Evolutionary conservation across 2,113 vertebrate species (phyloP).

Genomic region (Callospermophilus lateralis): DNA sequence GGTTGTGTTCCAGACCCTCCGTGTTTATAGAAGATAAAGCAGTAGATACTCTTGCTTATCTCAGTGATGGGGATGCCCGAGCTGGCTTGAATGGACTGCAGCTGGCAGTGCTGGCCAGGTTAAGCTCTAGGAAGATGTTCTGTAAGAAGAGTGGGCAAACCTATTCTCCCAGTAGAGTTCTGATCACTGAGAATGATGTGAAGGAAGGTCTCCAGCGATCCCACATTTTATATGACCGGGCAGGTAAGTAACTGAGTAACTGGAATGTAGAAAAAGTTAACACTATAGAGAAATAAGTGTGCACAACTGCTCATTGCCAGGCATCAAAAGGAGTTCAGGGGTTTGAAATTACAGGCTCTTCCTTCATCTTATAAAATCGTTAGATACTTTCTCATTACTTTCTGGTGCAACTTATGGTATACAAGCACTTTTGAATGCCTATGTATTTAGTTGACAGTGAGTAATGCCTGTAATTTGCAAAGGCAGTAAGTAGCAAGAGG

Average conservation of each 20-base stretch:
- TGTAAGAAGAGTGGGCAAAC: constrained; percentile 47
- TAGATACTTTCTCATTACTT: neutral
- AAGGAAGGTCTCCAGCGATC: constrained; percentile 98
- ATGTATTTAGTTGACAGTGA: neutral
- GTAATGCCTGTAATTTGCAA: neutral
- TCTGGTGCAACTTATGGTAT: neutral
- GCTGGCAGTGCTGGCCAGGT: constrained; percentile 94
- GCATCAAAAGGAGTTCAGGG: neutral
- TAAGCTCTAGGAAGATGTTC: constrained; percentile 82
- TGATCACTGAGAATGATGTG: constrained; percentile 94
- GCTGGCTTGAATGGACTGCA: constrained; percentile 95
- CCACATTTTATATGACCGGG: constrained; percentile 97
- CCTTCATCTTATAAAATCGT: neutral
- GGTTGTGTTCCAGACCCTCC: constrained; percentile 86
- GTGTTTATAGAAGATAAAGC: constrained; percentile 95
- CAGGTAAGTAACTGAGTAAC: constrained; percentile 91
- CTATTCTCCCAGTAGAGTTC: constrained; percentile 77
- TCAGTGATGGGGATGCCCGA: constrained; percentile 97
- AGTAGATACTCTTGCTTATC: constrained; percentile 93
- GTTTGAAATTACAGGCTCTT: constrained; percentile 5
- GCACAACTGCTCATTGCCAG: neutral
- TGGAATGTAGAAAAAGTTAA: neutral
- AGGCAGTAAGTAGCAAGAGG: neutral
- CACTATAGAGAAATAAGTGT: neutral
- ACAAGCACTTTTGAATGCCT: neutral